Conservation (phyloP, 1,140 invertebrate species). For the Aphelinus certus region DNA sequence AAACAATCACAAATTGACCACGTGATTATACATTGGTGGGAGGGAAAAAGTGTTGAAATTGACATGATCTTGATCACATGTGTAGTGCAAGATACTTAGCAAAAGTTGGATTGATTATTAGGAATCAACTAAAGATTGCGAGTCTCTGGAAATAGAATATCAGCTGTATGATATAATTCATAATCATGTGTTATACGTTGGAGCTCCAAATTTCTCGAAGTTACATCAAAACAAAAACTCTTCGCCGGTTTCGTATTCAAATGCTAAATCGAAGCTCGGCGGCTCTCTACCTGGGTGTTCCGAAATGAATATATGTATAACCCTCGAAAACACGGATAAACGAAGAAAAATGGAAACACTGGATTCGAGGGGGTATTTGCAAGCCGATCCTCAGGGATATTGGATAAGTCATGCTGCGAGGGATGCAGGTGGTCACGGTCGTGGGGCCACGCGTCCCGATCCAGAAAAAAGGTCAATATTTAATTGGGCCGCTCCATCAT, state of each 20-base stretch:
- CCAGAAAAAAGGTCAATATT: conserved; percentile 52
- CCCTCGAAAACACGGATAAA: neutral
- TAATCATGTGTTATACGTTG: no score
- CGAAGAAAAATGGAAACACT: conserved; percentile 7
- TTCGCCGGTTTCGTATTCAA: neutral
- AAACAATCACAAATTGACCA: no score
- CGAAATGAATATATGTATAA: neutral
- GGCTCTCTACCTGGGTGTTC: conserved; percentile 19
- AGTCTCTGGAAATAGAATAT: no score
- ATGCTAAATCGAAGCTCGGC: neutral
- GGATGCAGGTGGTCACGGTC: conserved; percentile 47
- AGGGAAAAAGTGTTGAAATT: no score
- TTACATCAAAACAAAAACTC: no score
- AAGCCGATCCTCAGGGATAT: conserved; percentile 14
- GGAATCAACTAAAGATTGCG: no score
- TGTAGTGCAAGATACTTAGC: no score
- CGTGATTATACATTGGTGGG: no score
- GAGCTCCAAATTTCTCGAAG: no score
- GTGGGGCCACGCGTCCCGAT: conserved; percentile 11
- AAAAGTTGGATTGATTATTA: no score
- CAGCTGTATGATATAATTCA: no score
- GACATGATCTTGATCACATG: no score
- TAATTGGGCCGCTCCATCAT: conserved; percentile 43
- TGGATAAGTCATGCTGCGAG: conserved; percentile 48
- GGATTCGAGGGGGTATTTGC: conserved; percentile 1